Evolutionary conservation across 2,113 vertebrate species (phyloP).

Genomic region (Anolis carolinensis): DNA sequence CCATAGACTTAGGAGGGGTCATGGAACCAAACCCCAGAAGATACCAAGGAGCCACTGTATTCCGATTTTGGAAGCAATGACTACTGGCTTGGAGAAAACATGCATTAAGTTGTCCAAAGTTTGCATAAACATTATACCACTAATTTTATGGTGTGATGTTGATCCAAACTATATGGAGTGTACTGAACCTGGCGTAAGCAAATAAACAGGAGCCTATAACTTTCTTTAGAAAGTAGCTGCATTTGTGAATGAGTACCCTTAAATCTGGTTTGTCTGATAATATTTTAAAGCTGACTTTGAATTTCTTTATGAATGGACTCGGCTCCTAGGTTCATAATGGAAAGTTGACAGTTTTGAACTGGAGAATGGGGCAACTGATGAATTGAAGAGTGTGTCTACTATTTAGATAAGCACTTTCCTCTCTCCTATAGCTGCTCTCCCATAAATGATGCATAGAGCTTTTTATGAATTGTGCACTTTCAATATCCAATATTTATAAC

Average conservation of each 20-base stretch:
- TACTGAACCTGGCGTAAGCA: not conserved
- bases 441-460: conserved; percentile 24
- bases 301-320: conserved; percentile 26
- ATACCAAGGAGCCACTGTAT: too few relatives aligned
- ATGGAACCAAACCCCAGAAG: too few relatives aligned
- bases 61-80: too few relatives aligned
- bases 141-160: not conserved
- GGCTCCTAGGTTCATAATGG: conserved; percentile 20
- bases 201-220: conserved; percentile 5
- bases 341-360: conserved; percentile 31
- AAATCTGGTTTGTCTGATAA: conserved; percentile 44
- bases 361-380: conserved; percentile 5
- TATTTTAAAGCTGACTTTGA: conserved; percentile 29
- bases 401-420: conserved; percentile 16
- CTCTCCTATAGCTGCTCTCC: not conserved
- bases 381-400: not conserved
- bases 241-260: conserved; percentile 31
- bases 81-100: too few relatives aligned
- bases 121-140: too few relatives aligned
- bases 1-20: too few relatives aligned
- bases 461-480: conserved; percentile 5
- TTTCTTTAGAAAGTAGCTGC: conserved; percentile 36
- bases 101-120: too few relatives aligned
- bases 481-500: conserved; percentile 29
- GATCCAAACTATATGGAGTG: not conserved